These are phyloP conservation scores for Balaeniceps rex DNA, from an alignment of 2,113 vertebrate genomes.

Conservation along the genomic window DNA sequence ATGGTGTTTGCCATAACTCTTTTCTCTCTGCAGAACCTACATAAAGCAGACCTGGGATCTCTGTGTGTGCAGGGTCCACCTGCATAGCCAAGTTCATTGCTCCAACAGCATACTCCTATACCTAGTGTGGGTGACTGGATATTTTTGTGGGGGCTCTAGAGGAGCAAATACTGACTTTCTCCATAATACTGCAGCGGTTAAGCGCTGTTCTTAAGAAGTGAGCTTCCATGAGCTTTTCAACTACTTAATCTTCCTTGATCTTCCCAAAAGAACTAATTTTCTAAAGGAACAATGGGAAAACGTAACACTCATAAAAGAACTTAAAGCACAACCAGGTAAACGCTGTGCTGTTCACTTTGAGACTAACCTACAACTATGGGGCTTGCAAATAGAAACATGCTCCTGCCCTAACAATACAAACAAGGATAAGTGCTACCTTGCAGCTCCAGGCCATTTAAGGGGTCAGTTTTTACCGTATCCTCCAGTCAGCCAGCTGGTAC, in stretches of 20 bases:
- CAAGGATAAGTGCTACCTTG: neutral
- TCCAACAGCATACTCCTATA: neutral
- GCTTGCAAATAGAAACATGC: neutral
- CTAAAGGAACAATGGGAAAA: neutral
- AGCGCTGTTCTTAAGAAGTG: neutral
- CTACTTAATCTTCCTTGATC: neutral
- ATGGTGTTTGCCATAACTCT: neutral
- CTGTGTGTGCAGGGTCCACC: neutral
- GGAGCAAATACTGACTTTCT: neutral
- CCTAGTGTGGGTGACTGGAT: no score
- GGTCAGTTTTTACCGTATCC: conserved; percentile 83
- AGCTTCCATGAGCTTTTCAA: neutral
- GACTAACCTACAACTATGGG: neutral
- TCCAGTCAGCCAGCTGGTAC: conserved; percentile 97
- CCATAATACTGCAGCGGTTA: neutral
- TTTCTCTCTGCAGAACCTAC: neutral
- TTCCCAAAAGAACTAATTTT: neutral
- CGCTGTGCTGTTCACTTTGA: neutral
- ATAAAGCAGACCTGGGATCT: neutral
- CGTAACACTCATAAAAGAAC: neutral
- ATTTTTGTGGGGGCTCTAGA: neutral
- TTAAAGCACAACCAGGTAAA: neutral
- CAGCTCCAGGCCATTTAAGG: neutral
- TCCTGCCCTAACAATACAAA: neutral
- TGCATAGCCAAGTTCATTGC: neutral